Conservation (phyloP, 1,140 invertebrate genomes). For the Musca domestica region DNA sequence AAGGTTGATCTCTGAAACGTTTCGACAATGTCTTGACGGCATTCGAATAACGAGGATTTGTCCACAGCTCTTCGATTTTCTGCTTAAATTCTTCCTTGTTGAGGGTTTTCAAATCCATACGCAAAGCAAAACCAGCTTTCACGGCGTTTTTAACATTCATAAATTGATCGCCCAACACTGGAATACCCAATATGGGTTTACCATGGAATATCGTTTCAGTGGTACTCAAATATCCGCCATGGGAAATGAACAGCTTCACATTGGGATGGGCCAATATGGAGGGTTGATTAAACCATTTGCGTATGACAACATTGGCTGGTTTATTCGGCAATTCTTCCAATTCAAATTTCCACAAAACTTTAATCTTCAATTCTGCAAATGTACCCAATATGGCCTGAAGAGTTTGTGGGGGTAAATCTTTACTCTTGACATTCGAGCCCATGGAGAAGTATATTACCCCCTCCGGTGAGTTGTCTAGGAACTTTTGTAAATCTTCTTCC, state of each 20-base stretch:
- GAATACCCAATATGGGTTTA: no score
- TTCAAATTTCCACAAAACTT: conserved; percentile 71
- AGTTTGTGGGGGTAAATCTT: conserved; percentile 57
- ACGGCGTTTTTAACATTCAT: conserved; percentile 43
- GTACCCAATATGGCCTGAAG: conserved; percentile 57
- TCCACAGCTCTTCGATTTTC: conserved; percentile 46
- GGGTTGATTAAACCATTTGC: conserved; percentile 70
- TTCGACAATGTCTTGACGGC: conserved; percentile 57
- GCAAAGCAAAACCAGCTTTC: conserved; percentile 54
- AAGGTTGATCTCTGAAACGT: conserved; percentile 61
- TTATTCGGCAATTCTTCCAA: conserved; percentile 57
- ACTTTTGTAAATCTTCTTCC: conserved; percentile 54
- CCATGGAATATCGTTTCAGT: conserved; percentile 50
- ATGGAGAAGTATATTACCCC: conserved; percentile 65
- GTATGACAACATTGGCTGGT: conserved; percentile 63
- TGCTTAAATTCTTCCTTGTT: conserved; percentile 41
- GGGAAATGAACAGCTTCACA: conserved; percentile 67
- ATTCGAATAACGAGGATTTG: conserved; percentile 45
- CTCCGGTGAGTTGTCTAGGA: conserved; percentile 58
- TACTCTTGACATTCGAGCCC: conserved; percentile 62
- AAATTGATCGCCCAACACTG: no score
- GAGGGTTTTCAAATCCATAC: conserved; percentile 49
- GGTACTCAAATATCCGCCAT: conserved; percentile 68
- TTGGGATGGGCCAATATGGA: conserved; percentile 70
- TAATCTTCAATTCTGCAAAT: conserved; percentile 60